A percentile compares a stretch with the other conserved stretches of the same genome.
Conservation (phyloP, 2,113 vertebrate genomes). For the Scalopus aquaticus region DNA sequence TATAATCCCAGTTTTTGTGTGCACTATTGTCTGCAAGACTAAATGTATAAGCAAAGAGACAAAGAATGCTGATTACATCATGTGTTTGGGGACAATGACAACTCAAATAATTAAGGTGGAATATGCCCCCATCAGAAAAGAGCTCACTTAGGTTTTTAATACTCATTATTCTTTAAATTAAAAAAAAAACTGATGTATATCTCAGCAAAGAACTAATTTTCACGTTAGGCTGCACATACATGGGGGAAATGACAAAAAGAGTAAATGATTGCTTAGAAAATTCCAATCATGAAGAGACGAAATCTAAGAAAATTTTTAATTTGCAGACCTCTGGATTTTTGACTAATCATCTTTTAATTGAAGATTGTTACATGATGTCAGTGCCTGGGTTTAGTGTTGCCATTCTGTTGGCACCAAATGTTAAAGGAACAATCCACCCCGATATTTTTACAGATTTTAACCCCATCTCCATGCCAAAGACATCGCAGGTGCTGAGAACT, state of each 20-base stretch:
- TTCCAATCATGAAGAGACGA: neutral
- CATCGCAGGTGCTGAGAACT: no score
- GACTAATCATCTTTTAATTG: neutral
- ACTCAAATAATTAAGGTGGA: neutral
- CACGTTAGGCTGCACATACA: neutral
- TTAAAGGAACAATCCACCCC: no score
- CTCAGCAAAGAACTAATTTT: neutral
- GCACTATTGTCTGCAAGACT: neutral
- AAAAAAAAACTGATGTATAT: neutral
- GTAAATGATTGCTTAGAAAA: neutral
- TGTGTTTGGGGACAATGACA: neutral
- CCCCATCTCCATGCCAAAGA: no score
- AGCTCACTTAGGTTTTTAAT: neutral
- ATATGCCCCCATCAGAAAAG: neutral
- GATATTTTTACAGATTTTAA: no score
- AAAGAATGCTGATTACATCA: neutral
- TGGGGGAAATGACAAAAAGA: neutral
- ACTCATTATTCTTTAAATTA: no score
- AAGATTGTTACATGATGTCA: neutral
- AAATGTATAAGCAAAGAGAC: neutral
- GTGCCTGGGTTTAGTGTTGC: neutral
- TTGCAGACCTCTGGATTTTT: neutral
- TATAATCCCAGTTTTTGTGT: neutral
- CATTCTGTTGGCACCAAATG: neutral
- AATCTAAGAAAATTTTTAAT: neutral